Conservation (phyloP, 2,113 vertebrate species). For the Anguilla japonica region DNA sequence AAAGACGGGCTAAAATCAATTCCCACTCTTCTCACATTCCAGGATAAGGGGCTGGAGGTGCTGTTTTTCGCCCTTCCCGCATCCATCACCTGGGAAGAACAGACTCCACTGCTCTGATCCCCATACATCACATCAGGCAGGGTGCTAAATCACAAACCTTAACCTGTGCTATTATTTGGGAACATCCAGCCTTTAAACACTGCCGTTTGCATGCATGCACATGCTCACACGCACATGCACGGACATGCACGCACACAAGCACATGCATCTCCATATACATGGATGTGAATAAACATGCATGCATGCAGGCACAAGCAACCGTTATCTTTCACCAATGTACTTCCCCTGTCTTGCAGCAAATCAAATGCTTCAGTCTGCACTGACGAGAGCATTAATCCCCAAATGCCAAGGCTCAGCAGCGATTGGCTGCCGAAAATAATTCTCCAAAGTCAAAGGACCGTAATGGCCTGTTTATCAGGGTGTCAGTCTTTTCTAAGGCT, state of each 20-base stretch:
- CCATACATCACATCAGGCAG: neutral
- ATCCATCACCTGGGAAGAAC: neutral
- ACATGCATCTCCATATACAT: neutral
- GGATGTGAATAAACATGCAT: neutral
- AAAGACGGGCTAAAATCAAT: conserved; percentile 7
- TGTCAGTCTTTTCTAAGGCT: conserved; percentile 3
- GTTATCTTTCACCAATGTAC: neutral
- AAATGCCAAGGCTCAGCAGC: neutral
- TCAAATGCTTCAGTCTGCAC: neutral
- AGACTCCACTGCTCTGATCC: neutral
- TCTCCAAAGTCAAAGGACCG: conserved; percentile 23
- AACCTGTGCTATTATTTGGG: neutral
- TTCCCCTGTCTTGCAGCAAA: neutral
- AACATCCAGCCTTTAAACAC: neutral
- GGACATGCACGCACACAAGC: neutral
- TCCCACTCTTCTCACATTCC: neutral
- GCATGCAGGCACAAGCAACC: neutral
- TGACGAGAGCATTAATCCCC: conserved; percentile 12
- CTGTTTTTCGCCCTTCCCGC: neutral
- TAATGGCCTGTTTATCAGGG: conserved; percentile 8
- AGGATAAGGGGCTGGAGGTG: neutral
- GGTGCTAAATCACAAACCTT: neutral
- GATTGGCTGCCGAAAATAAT: conserved; percentile 20
- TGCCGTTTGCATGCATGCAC: neutral
- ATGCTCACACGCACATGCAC: neutral